phyloP scores from a whole-genome alignment of 2,797 vertebrate genomes.

The Trichosurus vulpecula region DNA sequence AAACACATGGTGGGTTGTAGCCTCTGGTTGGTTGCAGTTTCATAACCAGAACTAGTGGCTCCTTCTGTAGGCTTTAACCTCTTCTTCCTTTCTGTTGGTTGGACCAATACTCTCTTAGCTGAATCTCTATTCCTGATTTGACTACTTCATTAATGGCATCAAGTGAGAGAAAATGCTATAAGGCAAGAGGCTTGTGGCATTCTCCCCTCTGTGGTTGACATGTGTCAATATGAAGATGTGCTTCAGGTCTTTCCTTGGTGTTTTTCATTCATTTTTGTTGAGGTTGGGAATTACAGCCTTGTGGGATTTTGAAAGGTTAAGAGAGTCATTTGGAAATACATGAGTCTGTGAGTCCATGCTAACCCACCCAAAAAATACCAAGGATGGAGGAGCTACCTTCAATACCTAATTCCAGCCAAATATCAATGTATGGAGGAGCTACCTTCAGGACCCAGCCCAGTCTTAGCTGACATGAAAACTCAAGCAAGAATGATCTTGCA shows the following conservation, averaged over 20 bases:
- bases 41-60: not conserved
- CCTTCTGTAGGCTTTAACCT: not conserved
- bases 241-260: not conserved
- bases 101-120: not conserved
- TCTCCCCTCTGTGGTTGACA: not conserved
- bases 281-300: not conserved
- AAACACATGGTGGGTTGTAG: not conserved
- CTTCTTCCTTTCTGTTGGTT: not conserved
- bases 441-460: not conserved
- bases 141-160: not conserved
- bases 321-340: not conserved
- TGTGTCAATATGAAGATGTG: not conserved
- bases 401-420: not conserved
- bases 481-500: not conserved
- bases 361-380: not conserved
- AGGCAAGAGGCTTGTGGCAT: not conserved
- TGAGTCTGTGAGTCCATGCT: not conserved
- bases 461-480: not conserved
- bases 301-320: not conserved
- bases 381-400: not conserved
- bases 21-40: not conserved
- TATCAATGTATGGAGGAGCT: not conserved
- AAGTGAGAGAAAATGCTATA: not conserved
- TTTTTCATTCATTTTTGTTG: not conserved
- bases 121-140: not conserved